These are phyloP conservation scores for Salvelinus sp. DNA, from an alignment of 2,113 vertebrate species.

Conservation along the genomic window DNA sequence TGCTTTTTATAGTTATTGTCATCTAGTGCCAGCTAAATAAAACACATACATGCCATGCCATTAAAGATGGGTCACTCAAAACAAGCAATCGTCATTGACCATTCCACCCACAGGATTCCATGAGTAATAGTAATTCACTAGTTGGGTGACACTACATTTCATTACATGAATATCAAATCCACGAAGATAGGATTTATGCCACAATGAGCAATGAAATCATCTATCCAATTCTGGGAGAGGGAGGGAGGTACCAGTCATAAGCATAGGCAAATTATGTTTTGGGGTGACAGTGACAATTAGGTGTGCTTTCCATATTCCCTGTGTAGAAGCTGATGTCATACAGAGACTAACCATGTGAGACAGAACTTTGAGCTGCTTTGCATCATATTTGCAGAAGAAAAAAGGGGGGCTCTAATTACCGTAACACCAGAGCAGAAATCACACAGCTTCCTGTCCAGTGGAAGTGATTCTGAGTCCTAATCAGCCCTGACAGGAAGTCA, in stretches of 20 bases:
- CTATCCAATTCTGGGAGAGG: slow-evolving; percentile 22
- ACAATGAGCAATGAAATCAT: slow-evolving; percentile 12
- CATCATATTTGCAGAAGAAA: slow-evolving; percentile 85
- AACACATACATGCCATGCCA: not conserved
- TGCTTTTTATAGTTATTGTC: not conserved
- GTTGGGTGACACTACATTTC: not conserved
- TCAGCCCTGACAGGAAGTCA: slow-evolving; percentile 89
- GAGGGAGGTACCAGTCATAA: slow-evolving; percentile 22
- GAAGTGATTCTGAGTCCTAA: slow-evolving; percentile 86
- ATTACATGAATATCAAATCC: too few relatives aligned
- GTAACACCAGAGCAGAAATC: slow-evolving; percentile 84
- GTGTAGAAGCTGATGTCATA: slow-evolving; percentile 66
- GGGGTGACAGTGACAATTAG: slow-evolving; percentile 38
- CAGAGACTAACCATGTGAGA: slow-evolving; percentile 92
- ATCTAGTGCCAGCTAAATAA: not conserved
- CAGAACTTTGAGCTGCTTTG: slow-evolving; percentile 93
- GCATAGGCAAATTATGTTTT: slow-evolving; percentile 42
- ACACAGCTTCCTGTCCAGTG: slow-evolving; percentile 82
- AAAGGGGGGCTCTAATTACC: slow-evolving; percentile 91
- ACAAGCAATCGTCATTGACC: not conserved
- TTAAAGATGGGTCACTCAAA: not conserved
- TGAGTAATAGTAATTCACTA: not conserved
- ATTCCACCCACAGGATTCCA: not conserved
- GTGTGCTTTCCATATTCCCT: slow-evolving; percentile 47
- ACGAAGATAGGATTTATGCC: not conserved